These are phyloP conservation scores for Calyptommatus sinebrachiatus DNA, from an alignment of 2,113 vertebrate species.

Conservation along the genomic window DNA sequence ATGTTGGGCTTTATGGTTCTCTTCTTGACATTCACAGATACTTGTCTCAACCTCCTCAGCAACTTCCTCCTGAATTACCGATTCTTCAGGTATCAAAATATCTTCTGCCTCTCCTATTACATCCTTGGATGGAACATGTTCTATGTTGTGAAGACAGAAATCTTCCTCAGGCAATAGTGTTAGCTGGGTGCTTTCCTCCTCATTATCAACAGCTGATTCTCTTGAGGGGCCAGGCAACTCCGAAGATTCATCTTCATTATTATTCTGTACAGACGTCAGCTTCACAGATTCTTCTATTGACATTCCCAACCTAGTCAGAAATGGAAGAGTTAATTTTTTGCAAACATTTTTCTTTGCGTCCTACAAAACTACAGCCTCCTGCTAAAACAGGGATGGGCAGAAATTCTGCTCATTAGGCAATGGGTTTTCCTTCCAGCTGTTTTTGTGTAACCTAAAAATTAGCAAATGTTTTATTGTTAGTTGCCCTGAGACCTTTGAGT, in stretches of 20 bases:
- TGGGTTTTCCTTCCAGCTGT: not conserved
- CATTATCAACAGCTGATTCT: slow-evolving; percentile 56
- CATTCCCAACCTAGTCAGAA: slow-evolving; percentile 74
- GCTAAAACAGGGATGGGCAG: not conserved
- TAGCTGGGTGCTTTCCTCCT: slow-evolving; percentile 60
- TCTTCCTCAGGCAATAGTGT: slow-evolving; percentile 58
- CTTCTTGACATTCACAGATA: slow-evolving; percentile 78
- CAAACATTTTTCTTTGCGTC: not conserved
- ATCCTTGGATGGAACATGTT: slow-evolving; percentile 68
- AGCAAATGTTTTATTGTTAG: too few relatives aligned
- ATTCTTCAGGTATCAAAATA: slow-evolving; percentile 77
- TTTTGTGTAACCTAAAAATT: slow-evolving; percentile 28
- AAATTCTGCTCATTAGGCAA: not conserved
- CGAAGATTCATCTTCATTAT: slow-evolving; percentile 66
- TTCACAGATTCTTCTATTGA: slow-evolving; percentile 77
- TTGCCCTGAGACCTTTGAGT: too few relatives aligned
- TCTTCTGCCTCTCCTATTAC: slow-evolving; percentile 67
- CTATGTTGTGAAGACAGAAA: slow-evolving; percentile 63
- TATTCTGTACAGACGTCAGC: slow-evolving; percentile 70
- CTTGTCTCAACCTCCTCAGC: slow-evolving; percentile 81
- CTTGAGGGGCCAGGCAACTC: slow-evolving; percentile 65
- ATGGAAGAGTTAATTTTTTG: slow-evolving; percentile 39
- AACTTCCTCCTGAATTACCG: slow-evolving; percentile 82
- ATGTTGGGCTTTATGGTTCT: slow-evolving; percentile 66
- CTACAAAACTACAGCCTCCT: slow-evolving; percentile 1